Evolutionary conservation across 1,140 invertebrate genomes (phyloP), one percentile per base, ranked within the genome.

Genomic region (Parasteatoda tepidariorum): DNA sequence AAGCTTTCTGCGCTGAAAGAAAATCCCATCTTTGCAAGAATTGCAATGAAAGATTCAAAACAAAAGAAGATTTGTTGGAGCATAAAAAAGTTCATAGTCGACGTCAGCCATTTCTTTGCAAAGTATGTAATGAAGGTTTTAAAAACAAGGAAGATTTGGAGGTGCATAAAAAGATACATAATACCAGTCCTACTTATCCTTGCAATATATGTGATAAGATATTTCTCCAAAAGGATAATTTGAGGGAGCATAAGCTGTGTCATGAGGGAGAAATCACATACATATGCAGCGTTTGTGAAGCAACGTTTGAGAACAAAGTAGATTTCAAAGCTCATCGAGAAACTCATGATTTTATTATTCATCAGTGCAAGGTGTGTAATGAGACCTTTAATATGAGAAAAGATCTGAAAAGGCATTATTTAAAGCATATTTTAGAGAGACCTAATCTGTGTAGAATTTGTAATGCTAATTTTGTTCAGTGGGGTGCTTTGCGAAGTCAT

Each of bases 51-150:
- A 33, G 70, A 28, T 83, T 83, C n/a, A 62, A 34, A 7, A 54
- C 81, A 28, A 83, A 83, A 57, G 59, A 30, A 54, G 68, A 83
- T 34, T 57, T 83, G 3, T 57, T 83, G 28, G 81, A 74, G n/a
- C 81, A 83, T 18, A 83, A 83, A 24, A 83, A 83, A 15, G 31
- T 83, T 24, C 81, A 83, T n/a, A 83, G 81, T n/a, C 30, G 81
- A n/a, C 57, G 81, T 13, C 81, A 83, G 34, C 81, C 81, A 28
- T 83, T 83, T 30, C 73, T 83, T 22, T 83, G 81, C 34, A 83
- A 83, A 55, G 81, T 83, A 24, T 83, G 81, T 31, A 83, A 83
- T 57, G 81, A 83, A 38, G 81, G 81, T 15, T 83, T 83, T 28
- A 73, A 55, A 15, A 9, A 15, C 11, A 62, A 74, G n/a, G 59